Conservation (phyloP, 2,113 vertebrate genomes). For the Pampusana beccarii region DNA sequence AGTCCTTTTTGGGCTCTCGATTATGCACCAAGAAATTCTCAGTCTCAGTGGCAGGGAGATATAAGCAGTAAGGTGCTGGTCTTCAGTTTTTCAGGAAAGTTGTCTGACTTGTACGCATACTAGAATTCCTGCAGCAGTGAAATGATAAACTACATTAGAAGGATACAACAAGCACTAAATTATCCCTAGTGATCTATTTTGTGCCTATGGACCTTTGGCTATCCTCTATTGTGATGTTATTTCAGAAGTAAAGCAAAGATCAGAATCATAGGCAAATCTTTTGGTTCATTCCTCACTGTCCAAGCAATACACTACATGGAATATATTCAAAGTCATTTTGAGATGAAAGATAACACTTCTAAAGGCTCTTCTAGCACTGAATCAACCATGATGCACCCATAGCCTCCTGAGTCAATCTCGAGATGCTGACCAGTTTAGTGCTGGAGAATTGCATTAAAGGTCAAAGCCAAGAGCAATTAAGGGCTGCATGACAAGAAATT, state of each 20-base stretch:
- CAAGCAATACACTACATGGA: background rate
- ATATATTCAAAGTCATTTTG: background rate
- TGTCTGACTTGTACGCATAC: background rate
- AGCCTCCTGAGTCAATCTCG: background rate
- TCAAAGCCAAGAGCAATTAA: constrained; percentile 30
- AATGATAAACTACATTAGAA: background rate
- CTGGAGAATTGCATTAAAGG: background rate
- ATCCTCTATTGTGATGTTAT: background rate
- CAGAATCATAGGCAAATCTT: background rate
- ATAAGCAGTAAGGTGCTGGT: background rate
- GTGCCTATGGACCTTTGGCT: background rate
- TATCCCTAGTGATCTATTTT: background rate
- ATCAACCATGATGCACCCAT: background rate
- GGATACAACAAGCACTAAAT: background rate
- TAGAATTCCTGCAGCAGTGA: background rate
- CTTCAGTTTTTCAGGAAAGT: background rate
- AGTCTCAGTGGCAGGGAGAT: background rate
- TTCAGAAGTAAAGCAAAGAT: background rate
- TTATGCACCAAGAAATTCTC: background rate
- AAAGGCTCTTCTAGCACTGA: background rate
- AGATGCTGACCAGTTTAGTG: background rate
- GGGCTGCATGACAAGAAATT: background rate
- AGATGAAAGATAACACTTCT: background rate
- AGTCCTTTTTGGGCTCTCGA: background rate
- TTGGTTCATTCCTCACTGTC: background rate